A percentile compares a stretch with the other conserved stretches of the same genome.
phyloP scores from a whole-genome alignment of 2,113 vertebrate genomes.

The Theropithecus gelada region DNA sequence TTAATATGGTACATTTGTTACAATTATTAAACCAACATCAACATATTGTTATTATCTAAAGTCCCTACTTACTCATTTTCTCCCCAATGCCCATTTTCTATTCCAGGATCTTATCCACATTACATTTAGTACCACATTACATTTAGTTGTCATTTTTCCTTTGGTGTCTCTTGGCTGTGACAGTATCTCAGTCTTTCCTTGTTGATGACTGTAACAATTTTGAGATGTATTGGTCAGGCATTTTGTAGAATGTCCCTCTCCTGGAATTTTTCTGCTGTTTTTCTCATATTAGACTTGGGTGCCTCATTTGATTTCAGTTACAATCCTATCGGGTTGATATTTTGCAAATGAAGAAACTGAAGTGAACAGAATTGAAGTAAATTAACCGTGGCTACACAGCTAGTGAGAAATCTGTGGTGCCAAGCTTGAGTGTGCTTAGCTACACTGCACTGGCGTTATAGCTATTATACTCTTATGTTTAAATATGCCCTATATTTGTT shows the following conservation, averaged over 20 bases:
- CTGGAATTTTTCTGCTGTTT: constrained; percentile 32
- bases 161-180: background rate
- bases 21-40: background rate
- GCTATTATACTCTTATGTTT: background rate
- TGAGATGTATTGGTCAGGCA: background rate
- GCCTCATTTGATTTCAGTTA: constrained; percentile 39
- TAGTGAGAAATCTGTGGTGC: fast-evolving
- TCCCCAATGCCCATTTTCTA: background rate
- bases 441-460: background rate
- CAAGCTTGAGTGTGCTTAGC: background rate
- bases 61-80: background rate
- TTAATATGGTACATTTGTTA: background rate
- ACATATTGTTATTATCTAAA: background rate
- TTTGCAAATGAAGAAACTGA: background rate
- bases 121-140: background rate
- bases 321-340: background rate
- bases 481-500: background rate
- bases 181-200: constrained; percentile 13
- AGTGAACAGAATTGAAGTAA: background rate
- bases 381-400: background rate
- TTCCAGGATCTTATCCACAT: background rate
- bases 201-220: constrained; percentile 40
- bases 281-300: constrained; percentile 1
- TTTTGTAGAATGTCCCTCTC: background rate
- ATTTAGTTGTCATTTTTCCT: constrained; percentile 32